Evolutionary conservation across 2,888 invertebrate species (phyloP), one percentile per base, ranked within the genome.

Genomic region (Acleris holmiana): DNA sequence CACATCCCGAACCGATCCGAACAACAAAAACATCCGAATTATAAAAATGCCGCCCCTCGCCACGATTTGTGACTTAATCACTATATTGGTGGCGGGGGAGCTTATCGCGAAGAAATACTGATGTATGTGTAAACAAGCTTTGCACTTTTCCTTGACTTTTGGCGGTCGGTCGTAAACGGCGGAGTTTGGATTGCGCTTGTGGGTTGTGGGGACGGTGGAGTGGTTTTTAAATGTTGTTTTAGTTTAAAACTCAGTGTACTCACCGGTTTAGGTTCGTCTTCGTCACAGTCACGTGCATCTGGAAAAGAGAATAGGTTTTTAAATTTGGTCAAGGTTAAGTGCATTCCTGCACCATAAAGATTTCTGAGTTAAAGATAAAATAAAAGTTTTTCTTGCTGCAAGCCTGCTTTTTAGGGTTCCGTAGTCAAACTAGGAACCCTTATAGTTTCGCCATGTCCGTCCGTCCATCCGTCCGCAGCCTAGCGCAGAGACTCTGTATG

Each of bases 1-100:
- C 6, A 44, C n/a, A n/a, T 44, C 18, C 25, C 6, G 8, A 15
- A 46, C 25, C 58, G 51, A 59, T 58, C 58, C 15, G 29, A 54
- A 47, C 53, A 21, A 61, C 48, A 59, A 59, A 64, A 58, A 58
- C 58, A 64, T 29, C 18, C 15, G 53, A 64, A 64, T 64, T 64
- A 64, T 64, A 64, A 64, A 64, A 64, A 64, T 59, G 46, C 53
- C 64, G 53, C 51, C 60, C 62, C 55, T 82, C 80, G 79, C 77
- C 81, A 79, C 91, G 91, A 92, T 92, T 92, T 92, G 92, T 88
- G 91, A 88, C 91, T 92, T 92, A 92, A 92, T 92, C 92, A 90
- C 91, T 92, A 91, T 92, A 92, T 92, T 90, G 91, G 89, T 88
- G 86, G 89, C 89, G 82, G 79, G 92, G 92, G 91, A 88, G 85